phyloP scores from a whole-genome alignment of 2,888 invertebrate species.

The Athalia cordata region DNA sequence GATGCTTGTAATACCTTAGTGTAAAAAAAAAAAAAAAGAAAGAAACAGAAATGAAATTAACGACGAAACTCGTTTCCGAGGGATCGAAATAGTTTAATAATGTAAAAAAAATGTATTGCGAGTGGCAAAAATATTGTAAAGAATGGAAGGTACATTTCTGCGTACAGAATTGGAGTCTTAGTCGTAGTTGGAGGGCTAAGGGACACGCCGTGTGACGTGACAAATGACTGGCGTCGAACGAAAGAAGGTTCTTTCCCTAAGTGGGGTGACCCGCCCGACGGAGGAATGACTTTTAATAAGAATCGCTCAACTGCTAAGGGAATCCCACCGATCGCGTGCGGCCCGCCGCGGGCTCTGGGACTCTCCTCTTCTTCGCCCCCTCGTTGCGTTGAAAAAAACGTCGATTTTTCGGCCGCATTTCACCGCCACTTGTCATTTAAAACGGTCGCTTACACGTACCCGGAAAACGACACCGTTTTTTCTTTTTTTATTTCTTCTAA shows the following conservation, averaged over 20 bases:
- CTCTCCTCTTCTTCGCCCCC: slow-evolving; percentile 54
- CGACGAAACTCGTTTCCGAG: no score
- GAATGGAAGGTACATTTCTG: no score
- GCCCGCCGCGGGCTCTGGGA: slow-evolving; percentile 49
- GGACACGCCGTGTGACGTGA: slow-evolving; percentile 51
- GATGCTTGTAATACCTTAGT: no score
- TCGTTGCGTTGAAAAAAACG: slow-evolving; percentile 50
- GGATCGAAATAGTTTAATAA: no score
- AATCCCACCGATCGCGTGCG: slow-evolving; percentile 56
- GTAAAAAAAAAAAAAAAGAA: no score
- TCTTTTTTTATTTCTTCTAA: neutral
- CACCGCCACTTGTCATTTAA: slow-evolving; percentile 53
- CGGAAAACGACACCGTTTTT: slow-evolving; percentile 46
- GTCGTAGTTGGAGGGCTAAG: neutral
- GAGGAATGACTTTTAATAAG: slow-evolving; percentile 63
- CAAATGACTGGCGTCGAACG: slow-evolving; percentile 63
- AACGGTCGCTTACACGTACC: slow-evolving; percentile 49
- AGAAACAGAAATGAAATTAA: no score
- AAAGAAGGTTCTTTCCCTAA: slow-evolving; percentile 57
- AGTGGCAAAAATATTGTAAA: no score
- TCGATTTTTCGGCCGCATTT: slow-evolving; percentile 52
- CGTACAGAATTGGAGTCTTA: slow-evolving; percentile 17
- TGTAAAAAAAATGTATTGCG: no score
- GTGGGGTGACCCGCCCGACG: slow-evolving; percentile 52
- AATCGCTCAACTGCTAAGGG: slow-evolving; percentile 49